Conservation (phyloP, 2,113 vertebrate species). For the Osmerus eperlanus region DNA sequence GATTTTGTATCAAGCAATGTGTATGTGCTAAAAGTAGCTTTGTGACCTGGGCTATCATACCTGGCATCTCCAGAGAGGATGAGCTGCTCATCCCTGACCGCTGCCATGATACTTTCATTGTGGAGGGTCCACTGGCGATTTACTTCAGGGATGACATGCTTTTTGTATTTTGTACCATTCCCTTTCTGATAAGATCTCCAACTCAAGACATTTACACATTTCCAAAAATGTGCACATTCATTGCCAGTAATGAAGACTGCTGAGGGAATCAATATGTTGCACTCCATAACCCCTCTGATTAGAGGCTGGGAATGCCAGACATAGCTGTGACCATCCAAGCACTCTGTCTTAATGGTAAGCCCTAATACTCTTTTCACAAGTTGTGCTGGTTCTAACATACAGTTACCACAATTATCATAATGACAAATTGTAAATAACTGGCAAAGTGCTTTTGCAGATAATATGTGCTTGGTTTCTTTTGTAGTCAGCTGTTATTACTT, state of each 20-base stretch:
- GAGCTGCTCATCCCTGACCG: not conserved
- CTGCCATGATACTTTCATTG: not conserved
- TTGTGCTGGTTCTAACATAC: not conserved
- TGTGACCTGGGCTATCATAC: conserved; percentile 5
- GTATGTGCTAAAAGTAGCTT: not conserved
- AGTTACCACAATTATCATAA: not conserved
- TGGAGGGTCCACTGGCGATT: not conserved
- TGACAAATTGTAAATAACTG: not conserved
- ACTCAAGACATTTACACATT: not conserved
- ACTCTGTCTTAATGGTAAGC: not conserved
- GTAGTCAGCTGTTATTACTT: not conserved
- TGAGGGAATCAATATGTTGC: conserved; percentile 1
- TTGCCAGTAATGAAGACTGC: not conserved
- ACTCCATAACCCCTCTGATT: conserved; percentile 1
- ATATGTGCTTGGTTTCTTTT: not conserved
- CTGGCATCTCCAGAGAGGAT: not conserved
- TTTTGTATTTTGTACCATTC: not conserved
- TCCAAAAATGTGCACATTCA: not conserved
- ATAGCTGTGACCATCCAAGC: not conserved
- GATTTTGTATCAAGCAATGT: conserved; percentile 3
- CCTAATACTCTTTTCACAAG: not conserved
- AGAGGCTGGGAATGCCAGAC: not conserved
- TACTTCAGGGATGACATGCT: not conserved
- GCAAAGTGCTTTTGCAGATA: not conserved
- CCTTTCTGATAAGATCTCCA: not conserved